These are phyloP conservation scores for Trachops cirrhosus DNA, from an alignment of 2,797 vertebrate species.

Conservation along the genomic window DNA sequence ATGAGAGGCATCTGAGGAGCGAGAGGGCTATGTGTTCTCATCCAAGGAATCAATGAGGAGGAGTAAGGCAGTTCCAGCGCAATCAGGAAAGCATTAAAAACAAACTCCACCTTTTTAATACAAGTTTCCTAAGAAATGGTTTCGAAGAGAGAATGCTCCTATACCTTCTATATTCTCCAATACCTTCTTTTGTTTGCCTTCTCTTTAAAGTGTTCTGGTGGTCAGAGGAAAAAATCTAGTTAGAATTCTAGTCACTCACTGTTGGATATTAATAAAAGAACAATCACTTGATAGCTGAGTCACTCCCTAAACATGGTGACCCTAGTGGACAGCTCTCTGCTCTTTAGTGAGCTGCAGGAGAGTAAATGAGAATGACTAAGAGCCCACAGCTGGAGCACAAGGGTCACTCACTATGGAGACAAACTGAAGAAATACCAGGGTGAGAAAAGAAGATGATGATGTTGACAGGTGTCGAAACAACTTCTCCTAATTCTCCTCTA, in stretches of 20 bases:
- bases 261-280: not conserved
- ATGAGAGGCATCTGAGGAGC: not conserved
- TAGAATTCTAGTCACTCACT: not conserved
- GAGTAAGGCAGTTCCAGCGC: not conserved
- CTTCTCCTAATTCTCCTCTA: not conserved
- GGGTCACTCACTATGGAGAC: not conserved
- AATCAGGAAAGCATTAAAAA: not conserved
- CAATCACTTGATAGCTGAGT: not conserved
- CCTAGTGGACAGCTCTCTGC: not conserved
- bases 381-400: not conserved
- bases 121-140: not conserved
- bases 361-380: not conserved
- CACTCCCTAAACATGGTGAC: not conserved
- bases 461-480: not conserved
- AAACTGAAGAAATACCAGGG: not conserved
- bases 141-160: not conserved
- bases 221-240: not conserved
- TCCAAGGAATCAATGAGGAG: not conserved
- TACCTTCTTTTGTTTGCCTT: not conserved
- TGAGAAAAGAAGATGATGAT: not conserved
- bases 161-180: not conserved
- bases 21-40: not conserved
- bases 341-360: not conserved
- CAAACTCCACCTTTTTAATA: not conserved
- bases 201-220: not conserved